Evolutionary conservation across 64 coral and sea anemone genomes (phyloP), one percentile per base, ranked within the genome.

Genomic region (Anthopleura sola): DNA sequence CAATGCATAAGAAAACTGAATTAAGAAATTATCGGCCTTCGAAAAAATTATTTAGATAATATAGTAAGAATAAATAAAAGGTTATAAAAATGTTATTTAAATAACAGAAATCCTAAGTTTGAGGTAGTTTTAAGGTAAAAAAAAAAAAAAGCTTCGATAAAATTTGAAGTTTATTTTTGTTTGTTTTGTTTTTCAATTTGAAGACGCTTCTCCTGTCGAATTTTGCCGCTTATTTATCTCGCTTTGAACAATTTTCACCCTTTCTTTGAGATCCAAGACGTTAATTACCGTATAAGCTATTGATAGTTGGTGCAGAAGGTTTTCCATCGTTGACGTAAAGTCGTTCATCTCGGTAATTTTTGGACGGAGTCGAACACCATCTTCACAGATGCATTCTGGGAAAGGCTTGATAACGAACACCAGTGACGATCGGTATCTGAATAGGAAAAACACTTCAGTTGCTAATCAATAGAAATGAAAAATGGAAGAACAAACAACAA

Each of bases 381-480:
- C 90, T 21, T 92, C 71, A 1, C 76, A 6, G 17, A 97, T 18
- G 56, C 94, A 97, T 86, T 97, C 94, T 92, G 74, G 85, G 24
- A 90, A 97, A 6, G 94, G 94, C 36, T 86, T 88, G 50, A 97
- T 76, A 16, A 97, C 94, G 53, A 97, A 97, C 10, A 97, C 37
- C 28, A 89, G 23, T 44, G 94, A 97, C 19, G 76, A 78, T 50
- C 68, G 86, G 78, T 97, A 97, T 53, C 94, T 97, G 54, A 29
- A 83, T 83, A n/a, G 66, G 11, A 34, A 66, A 66, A n/a, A 4
- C 7, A 23, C 40, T 66, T 24, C n/a, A n/a, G n/a, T n/a, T n/a
- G 16, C 11, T 6, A 29, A 32, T 33, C 3, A 71, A 28, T 71
- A 14, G 28, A 33, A 33, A 12, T 29, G 14, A 12, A 13, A 69